Evolutionary conservation across 2,113 vertebrate species (phyloP).

Genomic region (Eretmochelys imbricata): DNA sequence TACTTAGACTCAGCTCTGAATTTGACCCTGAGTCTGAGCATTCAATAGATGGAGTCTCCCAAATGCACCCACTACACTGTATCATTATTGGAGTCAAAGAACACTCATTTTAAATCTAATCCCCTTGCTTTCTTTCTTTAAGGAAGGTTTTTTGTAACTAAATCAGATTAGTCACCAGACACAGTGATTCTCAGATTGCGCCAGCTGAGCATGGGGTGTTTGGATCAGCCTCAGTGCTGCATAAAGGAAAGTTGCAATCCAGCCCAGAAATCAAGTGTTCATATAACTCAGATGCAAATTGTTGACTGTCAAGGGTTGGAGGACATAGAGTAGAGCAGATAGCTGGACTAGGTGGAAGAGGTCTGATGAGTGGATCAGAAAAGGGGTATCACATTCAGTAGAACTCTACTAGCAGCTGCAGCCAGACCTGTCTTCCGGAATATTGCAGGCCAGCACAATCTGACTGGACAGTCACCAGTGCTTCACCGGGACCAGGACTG

Average conservation of each 20-base stretch:
- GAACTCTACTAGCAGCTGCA: neutral
- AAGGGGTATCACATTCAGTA: neutral
- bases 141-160: neutral
- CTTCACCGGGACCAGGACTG: neutral
- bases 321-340: neutral
- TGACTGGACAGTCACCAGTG: neutral
- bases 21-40: neutral
- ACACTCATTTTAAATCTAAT: neutral
- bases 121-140: neutral
- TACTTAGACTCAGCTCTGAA: neutral
- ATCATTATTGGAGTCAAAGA: neutral
- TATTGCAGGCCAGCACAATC: neutral
- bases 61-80: neutral
- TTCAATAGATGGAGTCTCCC: neutral
- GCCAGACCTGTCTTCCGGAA: neutral
- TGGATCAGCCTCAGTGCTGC: neutral
- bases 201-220: neutral
- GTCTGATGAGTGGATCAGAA: neutral
- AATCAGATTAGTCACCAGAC: neutral
- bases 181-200: too few relatives aligned
- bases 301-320: neutral
- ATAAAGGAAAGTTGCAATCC: neutral
- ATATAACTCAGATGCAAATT: neutral
- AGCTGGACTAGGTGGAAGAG: neutral
- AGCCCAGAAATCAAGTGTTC: neutral